Conservation (phyloP, 2,797 vertebrate genomes). For the Parauchenoglanis punctatus region DNA sequence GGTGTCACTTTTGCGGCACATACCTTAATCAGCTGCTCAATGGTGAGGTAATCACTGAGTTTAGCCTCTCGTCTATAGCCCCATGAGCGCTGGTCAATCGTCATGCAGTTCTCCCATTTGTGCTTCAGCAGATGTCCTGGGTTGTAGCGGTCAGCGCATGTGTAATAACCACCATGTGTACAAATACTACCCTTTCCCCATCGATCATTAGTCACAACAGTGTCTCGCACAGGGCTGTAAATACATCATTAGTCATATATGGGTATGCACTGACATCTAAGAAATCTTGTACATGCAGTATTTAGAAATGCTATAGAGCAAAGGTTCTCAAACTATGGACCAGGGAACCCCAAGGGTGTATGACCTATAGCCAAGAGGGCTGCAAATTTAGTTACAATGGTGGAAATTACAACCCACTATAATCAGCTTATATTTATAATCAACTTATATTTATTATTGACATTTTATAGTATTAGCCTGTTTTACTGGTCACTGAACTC, state of each 20-base stretch:
- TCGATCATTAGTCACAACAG: slow-evolving; percentile 93
- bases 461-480: background rate
- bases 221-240: slow-evolving; percentile 88
- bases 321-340: background rate
- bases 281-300: background rate
- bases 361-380: background rate
- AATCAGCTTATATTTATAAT: background rate
- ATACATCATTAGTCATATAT: background rate
- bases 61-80: slow-evolving; percentile 86
- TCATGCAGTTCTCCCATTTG: slow-evolving; percentile 99
- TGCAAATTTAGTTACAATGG: background rate
- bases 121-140: slow-evolving; percentile 87
- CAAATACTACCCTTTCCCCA: slow-evolving; percentile 88
- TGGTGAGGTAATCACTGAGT: slow-evolving; percentile 82
- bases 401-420: background rate
- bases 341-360: background rate
- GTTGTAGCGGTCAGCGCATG: slow-evolving; percentile 88
- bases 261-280: background rate
- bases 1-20: slow-evolving; percentile 42
- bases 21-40: slow-evolving; percentile 82
- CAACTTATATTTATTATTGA: background rate
- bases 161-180: slow-evolving; percentile 90
- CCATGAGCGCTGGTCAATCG: slow-evolving; percentile 90
- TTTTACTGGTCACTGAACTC: background rate
- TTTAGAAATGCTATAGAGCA: background rate